A percentile compares a stretch with the other conserved stretches of the same genome.
Evolutionary conservation across 2,797 vertebrate genomes (phyloP).

Genomic region (Oreonectes daqikongensis): DNA sequence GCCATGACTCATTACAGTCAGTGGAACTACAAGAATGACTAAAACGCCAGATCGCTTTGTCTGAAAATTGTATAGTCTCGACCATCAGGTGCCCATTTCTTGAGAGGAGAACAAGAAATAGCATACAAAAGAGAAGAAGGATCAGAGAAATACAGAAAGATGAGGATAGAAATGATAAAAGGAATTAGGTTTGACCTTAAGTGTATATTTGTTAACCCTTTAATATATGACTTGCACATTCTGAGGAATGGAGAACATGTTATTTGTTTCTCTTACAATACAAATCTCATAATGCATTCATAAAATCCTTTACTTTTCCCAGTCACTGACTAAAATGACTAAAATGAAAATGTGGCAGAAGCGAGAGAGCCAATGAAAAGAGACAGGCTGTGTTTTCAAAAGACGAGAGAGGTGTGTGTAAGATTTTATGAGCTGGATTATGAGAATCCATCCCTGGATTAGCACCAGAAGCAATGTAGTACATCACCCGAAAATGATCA

Average conservation of each 20-base stretch:
- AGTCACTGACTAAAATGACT: slow-evolving; percentile 13
- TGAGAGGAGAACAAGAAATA: neutral
- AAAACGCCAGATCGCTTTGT: slow-evolving; percentile 5
- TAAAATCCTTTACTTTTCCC: neutral
- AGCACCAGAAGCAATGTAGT: neutral
- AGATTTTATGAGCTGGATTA: slow-evolving; percentile 42
- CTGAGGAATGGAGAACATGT: too few species aligned
- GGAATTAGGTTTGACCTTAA: neutral
- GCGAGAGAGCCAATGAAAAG: slow-evolving; percentile 37
- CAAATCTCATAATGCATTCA: neutral
- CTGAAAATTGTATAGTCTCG: slow-evolving; percentile 21
- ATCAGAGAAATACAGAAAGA: neutral
- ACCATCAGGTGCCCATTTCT: slow-evolving; percentile 3
- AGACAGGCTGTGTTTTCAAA: neutral
- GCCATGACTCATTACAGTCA: slow-evolving; percentile 40
- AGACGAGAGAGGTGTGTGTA: slow-evolving; percentile 27
- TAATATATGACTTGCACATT: too few species aligned
- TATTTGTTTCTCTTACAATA: too few species aligned
- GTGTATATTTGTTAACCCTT: too few species aligned
- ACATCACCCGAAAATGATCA: too few species aligned
- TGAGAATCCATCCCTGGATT: slow-evolving; percentile 40
- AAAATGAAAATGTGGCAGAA: slow-evolving; percentile 22
- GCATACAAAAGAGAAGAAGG: neutral
- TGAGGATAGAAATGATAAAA: neutral
- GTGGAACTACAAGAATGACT: slow-evolving; percentile 10